Base-by-base conservation (phyloP, 2,888 invertebrate species). In the Platycheirus albimanus region DNA sequence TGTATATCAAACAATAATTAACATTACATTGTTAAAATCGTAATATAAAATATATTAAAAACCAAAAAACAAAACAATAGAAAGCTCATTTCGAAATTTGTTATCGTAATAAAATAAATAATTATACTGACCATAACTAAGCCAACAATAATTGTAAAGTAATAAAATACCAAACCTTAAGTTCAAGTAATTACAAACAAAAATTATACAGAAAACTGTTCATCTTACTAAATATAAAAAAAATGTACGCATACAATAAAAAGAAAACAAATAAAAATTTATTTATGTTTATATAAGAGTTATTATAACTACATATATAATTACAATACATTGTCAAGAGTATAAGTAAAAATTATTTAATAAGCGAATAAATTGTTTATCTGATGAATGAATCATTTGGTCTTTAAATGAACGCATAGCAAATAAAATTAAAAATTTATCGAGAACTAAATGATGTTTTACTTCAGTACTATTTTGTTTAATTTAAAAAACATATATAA, bases 21-120 rank as follows among this genome's bases (percentile, higher is more conserved):
- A n/a, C n/a, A n/a, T n/a, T n/a, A 70, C 54, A 74, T 49, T 70
- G 76, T 80, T 76, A 58, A 75, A 66, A 43, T 70, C 43, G 41
- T 70, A 70, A n/a, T n/a, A n/a, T n/a, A n/a, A n/a, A n/a, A 38
- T 56, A 56, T 67, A 66, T 63, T 38, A 19, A 49, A n/a, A n/a
- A n/a, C n/a, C n/a, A n/a, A n/a, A n/a, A n/a, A n/a, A n/a, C n/a
- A 61, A 69, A 67, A 52, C 67, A 69, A 71, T 64, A 66, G 61
- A 67, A 45, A 52, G 38, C 8, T 24, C 33, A 58, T 45, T 67
- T 56, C 30, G 67, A 67, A 63, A 52, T 20, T 38, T 33, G 8
- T 10, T 13, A 20, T 66, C 17, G 58, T 51, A 28, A 54, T 20
- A 36, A 36, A 36, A 7, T 19, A n/a, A 63, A 64, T 56, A 77